Evolutionary conservation across 2,888 invertebrate species (phyloP).

Genomic region (Metellina segmentata): DNA sequence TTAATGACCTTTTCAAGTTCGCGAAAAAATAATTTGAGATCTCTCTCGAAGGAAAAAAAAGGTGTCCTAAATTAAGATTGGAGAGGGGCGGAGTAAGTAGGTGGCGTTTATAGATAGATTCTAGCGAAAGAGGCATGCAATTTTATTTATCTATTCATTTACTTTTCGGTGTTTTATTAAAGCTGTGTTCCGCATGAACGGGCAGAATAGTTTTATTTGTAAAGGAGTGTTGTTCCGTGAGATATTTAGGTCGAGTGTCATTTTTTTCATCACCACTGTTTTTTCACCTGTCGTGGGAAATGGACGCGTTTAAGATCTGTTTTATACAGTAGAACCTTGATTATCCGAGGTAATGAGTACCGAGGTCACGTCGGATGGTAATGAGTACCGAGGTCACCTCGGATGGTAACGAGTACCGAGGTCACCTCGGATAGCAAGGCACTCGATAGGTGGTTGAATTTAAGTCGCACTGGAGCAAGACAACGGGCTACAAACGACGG

Average conservation of each 20-base stretch:
- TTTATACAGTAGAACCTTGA: too few species aligned
- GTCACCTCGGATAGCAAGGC: too few species aligned
- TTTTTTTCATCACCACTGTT: not conserved
- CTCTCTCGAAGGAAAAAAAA: not conserved
- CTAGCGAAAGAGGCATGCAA: not conserved
- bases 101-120: not conserved
- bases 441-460: too few species aligned
- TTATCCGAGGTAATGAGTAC: too few species aligned
- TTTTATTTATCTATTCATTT: not conserved
- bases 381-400: too few species aligned
- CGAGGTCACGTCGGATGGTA: too few species aligned
- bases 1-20: conserved; percentile 71
- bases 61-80: conserved; percentile 18
- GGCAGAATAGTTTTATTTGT: not conserved
- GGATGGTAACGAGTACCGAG: too few species aligned
- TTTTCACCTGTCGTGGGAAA: not conserved
- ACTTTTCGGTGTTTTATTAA: not conserved
- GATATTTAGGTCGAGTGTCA: not conserved
- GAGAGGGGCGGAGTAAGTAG: not conserved
- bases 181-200: not conserved
- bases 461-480: too few species aligned
- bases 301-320: not conserved
- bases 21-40: conserved; percentile 51
- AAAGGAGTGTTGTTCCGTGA: not conserved
- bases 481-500: too few species aligned